phyloP scores from a whole-genome alignment of 2,113 vertebrate species.

The Chlamydotis undulata region DNA sequence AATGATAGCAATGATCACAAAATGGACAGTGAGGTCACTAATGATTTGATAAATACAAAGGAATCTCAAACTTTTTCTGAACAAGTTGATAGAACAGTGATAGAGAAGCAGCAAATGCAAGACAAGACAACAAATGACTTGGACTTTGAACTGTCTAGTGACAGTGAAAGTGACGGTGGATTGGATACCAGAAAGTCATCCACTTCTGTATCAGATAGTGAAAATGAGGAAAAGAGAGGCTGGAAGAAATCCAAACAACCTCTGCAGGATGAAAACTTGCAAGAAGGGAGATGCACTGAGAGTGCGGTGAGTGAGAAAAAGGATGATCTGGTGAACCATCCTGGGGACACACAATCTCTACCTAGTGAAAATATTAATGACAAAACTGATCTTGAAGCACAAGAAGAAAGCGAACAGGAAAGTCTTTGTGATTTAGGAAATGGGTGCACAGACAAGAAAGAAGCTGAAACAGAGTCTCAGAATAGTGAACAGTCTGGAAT shows the following conservation, averaged over 20 bases:
- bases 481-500: constrained; percentile 94
- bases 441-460: constrained; percentile 84
- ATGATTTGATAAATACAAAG: constrained; percentile 30
- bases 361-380: not conserved
- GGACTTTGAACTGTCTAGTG: constrained; percentile 92
- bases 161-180: constrained; percentile 83
- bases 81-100: not conserved
- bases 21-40: constrained; percentile 5
- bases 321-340: constrained; percentile 19
- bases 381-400: constrained; percentile 58
- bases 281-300: not conserved
- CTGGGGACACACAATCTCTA: not conserved
- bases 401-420: constrained; percentile 73
- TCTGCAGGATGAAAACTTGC: not conserved
- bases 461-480: constrained; percentile 94
- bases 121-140: constrained; percentile 72
- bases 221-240: constrained; percentile 70
- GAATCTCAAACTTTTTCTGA: constrained; percentile 35
- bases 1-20: not conserved
- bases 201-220: constrained; percentile 73
- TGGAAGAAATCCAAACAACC: constrained; percentile 51
- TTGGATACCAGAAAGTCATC: constrained; percentile 73
- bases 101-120: constrained; percentile 8
- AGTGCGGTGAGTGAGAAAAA: not conserved
- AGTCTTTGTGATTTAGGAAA: constrained; percentile 83